These are phyloP conservation scores for Pseudococcus jackbeardsleyi DNA, from an alignment of 2,888 invertebrate genomes.

Conservation along the genomic window DNA sequence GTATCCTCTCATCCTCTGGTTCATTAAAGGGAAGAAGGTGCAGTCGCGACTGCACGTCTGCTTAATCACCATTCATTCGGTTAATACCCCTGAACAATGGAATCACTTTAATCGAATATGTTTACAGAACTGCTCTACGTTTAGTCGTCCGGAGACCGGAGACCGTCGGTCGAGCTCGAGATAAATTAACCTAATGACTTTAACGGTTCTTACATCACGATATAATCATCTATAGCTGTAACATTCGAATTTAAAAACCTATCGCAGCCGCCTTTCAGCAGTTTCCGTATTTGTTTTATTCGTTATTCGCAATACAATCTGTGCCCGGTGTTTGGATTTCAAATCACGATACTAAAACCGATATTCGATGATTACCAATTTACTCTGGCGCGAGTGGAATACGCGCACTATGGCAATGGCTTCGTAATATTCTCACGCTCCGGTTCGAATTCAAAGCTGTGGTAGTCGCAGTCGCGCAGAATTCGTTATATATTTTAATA, in stretches of 20 bases:
- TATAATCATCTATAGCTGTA: constrained; percentile 9
- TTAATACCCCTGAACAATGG: background rate
- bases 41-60: background rate
- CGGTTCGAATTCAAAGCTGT: background rate
- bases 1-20: background rate
- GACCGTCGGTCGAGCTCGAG: background rate
- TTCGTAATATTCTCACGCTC: constrained; percentile 21
- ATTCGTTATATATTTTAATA: constrained; percentile 18
- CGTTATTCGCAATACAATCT: background rate
- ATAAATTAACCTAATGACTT: constrained; percentile 32
- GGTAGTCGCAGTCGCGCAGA: background rate
- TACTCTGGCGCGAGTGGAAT: background rate
- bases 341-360: background rate
- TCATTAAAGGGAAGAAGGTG: background rate
- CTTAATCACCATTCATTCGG: background rate
- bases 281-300: constrained; percentile 29
- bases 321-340: background rate
- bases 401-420: background rate
- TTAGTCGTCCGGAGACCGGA: background rate
- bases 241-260: background rate
- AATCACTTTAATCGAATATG: constrained; percentile 3
- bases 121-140: background rate
- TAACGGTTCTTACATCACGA: constrained; percentile 18
- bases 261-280: background rate
- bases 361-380: background rate